Base-by-base conservation (phyloP, 1,140 invertebrate species). In the Antheraea pernyi region DNA sequence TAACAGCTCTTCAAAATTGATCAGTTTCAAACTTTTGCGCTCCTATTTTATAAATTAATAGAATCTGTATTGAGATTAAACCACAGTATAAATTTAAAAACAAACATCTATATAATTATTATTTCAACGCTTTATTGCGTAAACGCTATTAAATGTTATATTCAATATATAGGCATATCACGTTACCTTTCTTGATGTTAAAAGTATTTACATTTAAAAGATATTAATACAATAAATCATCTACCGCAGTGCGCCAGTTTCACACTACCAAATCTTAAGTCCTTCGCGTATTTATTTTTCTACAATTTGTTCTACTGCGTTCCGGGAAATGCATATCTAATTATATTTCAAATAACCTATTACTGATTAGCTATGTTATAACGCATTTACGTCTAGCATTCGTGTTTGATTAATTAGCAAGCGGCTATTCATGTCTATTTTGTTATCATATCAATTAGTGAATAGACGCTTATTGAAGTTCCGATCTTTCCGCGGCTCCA, bases 201-300 rank as follows among this genome's bases (percentile, higher is more conserved):
- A 19, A 61, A 22, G 19, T 22, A 61, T 61, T 13, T n/a, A 13
- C 19, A 9, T 3, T 4, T 8, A 9, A 30, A 61, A 53, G 46
- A 53, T 53, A 53, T 53, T 53, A 53, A 53, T 53, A 10, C 16
- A 53, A 53, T 53, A 53, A 53, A 53, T 53, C 46, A 53, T 53
- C 46, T 6, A 53, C 46, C 46, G 46, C 46, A 53, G 16, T 53
- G 46, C 46, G 46, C 46, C 46, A 53, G 46, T n/a, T 53, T 53
- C 5, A 53, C 13, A 53, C 5, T 16, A 16, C 46, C 46, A 13
- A 53, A 13, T 53, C 46, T 53, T 53, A 16, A 5, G 46, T n/a
- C 0, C 46, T 53, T 53, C 1, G 46, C 16, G 46, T 13, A 13
- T 13, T 53, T 13, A 53, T 53, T 53, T 53, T 53, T 53, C 46